Conservation (phyloP, 1,140 invertebrate genomes). For the Aporrectodea caliginosa region DNA sequence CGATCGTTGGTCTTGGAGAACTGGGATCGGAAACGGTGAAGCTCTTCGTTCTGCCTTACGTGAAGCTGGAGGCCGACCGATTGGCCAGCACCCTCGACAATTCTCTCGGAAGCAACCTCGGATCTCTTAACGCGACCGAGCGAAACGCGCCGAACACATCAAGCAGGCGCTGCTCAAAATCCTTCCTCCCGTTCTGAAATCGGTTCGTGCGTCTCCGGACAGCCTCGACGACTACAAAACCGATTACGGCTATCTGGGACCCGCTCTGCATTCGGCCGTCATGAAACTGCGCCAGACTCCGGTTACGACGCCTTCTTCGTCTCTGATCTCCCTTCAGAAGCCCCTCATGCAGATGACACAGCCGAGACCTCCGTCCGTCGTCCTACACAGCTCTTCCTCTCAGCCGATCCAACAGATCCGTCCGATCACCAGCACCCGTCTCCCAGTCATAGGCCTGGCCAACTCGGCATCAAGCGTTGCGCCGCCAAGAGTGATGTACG, state of each 20-base stretch:
- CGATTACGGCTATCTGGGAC: slow-evolving; percentile 82
- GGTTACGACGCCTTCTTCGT: slow-evolving; percentile 15
- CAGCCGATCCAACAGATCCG: background rate
- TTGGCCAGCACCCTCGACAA: slow-evolving; percentile 73
- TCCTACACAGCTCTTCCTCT: background rate
- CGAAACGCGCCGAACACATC: slow-evolving; percentile 91
- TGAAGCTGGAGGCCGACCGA: slow-evolving; percentile 77
- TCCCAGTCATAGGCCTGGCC: too few species aligned
- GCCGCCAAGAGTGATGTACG: background rate
- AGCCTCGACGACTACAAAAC: slow-evolving; percentile 79
- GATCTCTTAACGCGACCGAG: slow-evolving; percentile 63
- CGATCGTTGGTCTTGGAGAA: slow-evolving; percentile 77
- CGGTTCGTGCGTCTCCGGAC: slow-evolving; percentile 71
- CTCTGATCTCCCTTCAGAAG: background rate
- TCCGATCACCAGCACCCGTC: background rate
- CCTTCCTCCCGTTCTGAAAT: slow-evolving; percentile 78
- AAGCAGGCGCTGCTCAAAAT: slow-evolving; percentile 83
- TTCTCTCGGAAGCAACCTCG: slow-evolving; percentile 51
- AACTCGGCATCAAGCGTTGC: background rate
- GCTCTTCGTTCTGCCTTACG: slow-evolving; percentile 83
- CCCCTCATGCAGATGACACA: background rate
- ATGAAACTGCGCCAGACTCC: slow-evolving; percentile 42
- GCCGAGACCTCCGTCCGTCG: background rate
- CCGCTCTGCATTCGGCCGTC: slow-evolving; percentile 68
- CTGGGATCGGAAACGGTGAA: slow-evolving; percentile 89